These are phyloP conservation scores for Aphaenogaster rudis DNA, from an alignment of 1,140 invertebrate genomes.

Conservation along the genomic window DNA sequence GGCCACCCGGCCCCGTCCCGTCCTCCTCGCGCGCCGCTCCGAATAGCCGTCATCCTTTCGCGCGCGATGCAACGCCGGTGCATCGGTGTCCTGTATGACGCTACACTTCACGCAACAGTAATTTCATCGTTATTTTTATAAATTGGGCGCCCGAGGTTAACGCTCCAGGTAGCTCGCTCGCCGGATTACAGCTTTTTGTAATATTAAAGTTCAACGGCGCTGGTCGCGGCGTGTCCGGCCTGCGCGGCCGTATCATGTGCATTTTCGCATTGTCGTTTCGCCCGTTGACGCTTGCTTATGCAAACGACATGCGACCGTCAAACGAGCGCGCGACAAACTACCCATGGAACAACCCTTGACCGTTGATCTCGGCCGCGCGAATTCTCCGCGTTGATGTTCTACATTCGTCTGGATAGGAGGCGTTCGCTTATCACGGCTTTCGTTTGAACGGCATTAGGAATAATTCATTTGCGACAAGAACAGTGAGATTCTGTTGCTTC, in stretches of 20 bases:
- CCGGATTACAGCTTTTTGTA: constrained; percentile 85
- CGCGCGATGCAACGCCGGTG: constrained; percentile 76
- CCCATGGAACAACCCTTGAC: not conserved
- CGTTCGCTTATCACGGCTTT: not conserved
- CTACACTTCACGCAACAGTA: constrained; percentile 86
- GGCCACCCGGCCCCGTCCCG: not conserved
- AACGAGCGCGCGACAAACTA: constrained; percentile 18
- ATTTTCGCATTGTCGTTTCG: constrained; percentile 63
- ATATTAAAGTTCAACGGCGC: constrained; percentile 80
- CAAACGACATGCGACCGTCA: constrained; percentile 54
- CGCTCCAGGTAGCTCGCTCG: constrained; percentile 83
- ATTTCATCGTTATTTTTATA: constrained; percentile 88
- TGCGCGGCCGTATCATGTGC: constrained; percentile 17
- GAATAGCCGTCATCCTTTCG: constrained; percentile 74
- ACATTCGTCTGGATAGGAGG: too few species aligned
- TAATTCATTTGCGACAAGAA: not conserved
- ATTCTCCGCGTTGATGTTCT: not conserved
- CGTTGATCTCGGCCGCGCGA: not conserved
- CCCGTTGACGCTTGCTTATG: constrained; percentile 61
- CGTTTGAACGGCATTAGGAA: not conserved
- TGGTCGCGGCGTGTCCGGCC: constrained; percentile 56
- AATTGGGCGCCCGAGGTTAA: constrained; percentile 85
- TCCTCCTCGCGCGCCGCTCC: constrained; percentile 34
- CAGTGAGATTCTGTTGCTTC: not conserved
- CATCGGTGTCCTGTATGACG: constrained; percentile 80